Percentiles rank a stretch among this genome's conserved stretches.
phyloP scores from a whole-genome alignment of 2,888 invertebrate genomes.

The Camponotus fellah region DNA sequence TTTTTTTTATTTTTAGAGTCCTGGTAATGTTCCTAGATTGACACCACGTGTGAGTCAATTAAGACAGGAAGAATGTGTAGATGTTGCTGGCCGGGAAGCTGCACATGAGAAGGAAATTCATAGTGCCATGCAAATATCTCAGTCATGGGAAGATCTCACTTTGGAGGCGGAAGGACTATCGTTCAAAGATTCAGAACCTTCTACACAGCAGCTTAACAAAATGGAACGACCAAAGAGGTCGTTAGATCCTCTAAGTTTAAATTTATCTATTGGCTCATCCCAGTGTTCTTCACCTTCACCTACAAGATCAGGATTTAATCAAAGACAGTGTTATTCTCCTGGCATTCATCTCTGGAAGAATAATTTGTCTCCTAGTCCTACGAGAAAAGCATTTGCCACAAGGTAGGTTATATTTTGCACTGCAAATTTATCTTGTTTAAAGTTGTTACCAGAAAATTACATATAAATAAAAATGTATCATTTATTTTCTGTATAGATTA shows the following conservation, averaged over 20 bases:
- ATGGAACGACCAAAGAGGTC: constrained; percentile 81
- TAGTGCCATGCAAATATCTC: constrained; percentile 97
- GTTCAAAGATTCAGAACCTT: constrained; percentile 84
- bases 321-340: constrained; percentile 88
- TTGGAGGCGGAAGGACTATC: constrained; percentile 89
- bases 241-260: constrained; percentile 85
- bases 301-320: constrained; percentile 86
- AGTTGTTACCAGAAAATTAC: background rate
- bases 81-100: constrained; percentile 94
- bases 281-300: constrained; percentile 89
- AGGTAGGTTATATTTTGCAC: constrained; percentile 83
- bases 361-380: constrained; percentile 93
- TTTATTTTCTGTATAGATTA: too few species aligned
- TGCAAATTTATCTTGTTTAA: background rate
- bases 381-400: constrained; percentile 93
- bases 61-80: constrained; percentile 95
- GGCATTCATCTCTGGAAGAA: constrained; percentile 87
- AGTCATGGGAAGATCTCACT: constrained; percentile 97
- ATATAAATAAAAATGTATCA: background rate
- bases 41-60: constrained; percentile 96
- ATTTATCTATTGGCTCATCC: constrained; percentile 86
- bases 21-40: constrained; percentile 88
- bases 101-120: constrained; percentile 97
- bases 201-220: constrained; percentile 80
- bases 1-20: constrained; percentile 84